Percentiles rank a stretch among this genome's conserved stretches.
Conservation (phyloP, 2,113 vertebrate species). For the Cyprinodon tularosa region DNA sequence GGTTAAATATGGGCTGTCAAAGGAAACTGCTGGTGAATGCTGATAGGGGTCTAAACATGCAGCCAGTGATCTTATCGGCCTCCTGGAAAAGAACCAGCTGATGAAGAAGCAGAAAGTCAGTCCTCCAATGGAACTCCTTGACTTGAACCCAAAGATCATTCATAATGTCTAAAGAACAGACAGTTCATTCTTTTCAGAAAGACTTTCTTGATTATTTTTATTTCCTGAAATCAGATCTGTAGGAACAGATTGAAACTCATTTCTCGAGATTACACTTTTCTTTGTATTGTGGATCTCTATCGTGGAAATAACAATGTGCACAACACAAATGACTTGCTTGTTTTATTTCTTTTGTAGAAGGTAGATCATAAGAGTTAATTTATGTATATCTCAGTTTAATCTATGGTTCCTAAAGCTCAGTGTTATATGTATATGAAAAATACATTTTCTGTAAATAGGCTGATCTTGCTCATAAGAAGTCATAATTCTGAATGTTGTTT, state of each 20-base stretch:
- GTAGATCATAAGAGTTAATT: neutral
- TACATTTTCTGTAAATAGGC: neutral
- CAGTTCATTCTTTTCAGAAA: neutral
- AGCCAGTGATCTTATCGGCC: constrained; percentile 6
- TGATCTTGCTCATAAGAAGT: neutral
- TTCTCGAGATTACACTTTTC: neutral
- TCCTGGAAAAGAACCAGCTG: neutral
- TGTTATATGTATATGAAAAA: neutral
- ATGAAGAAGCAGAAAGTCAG: neutral
- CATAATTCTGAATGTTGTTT: neutral
- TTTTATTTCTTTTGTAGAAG: neutral
- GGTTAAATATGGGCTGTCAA: neutral
- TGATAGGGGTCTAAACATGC: constrained; percentile 10
- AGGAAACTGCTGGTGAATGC: neutral
- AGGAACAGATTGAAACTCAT: neutral
- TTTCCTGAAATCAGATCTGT: neutral
- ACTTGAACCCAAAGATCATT: neutral
- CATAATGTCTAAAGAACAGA: neutral
- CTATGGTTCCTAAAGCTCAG: neutral
- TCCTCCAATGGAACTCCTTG: neutral
- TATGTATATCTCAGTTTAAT: neutral
- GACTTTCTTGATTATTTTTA: neutral
- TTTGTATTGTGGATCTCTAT: too few species aligned
- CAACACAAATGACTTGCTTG: too few species aligned
- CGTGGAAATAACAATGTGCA: too few species aligned